A percentile compares a stretch with the other conserved stretches of the same genome.
Conservation (phyloP, 2,113 vertebrate species). For the Oncorhynchus tshawytscha region DNA sequence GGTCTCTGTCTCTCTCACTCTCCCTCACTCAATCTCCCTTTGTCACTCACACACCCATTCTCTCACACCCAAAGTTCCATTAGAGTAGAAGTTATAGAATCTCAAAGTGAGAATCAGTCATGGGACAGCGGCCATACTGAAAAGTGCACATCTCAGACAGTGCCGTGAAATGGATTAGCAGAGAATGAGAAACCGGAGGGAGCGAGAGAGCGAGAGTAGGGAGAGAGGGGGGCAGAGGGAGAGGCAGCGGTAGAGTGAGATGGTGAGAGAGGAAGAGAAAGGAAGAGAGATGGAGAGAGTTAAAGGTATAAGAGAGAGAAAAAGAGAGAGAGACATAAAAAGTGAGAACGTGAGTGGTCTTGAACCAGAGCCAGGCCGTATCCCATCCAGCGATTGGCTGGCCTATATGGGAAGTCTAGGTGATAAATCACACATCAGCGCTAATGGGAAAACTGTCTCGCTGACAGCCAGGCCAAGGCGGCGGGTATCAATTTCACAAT, state of each 20-base stretch:
- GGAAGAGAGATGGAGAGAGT: background rate
- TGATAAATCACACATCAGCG: constrained; percentile 21
- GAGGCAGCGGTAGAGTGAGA: too few relatives aligned
- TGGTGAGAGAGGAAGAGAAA: background rate
- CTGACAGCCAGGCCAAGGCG: constrained; percentile 20
- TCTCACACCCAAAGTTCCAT: background rate
- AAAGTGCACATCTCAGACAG: background rate
- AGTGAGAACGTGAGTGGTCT: constrained; percentile 1
- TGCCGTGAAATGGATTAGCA: background rate
- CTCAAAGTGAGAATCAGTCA: background rate
- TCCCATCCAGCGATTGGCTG: constrained; percentile 19
- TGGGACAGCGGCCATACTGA: background rate
- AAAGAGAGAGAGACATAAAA: background rate
- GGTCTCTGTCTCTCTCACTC: background rate
- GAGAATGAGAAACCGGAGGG: background rate
- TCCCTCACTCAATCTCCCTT: background rate
- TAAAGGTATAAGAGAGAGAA: background rate
- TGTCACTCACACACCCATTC: background rate
- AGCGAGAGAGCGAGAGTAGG: too few relatives aligned
- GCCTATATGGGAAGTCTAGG: constrained; percentile 19
- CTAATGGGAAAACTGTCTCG: constrained; percentile 6
- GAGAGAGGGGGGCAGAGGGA: background rate
- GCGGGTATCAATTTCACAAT: constrained; percentile 44
- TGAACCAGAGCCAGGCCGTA: constrained; percentile 1
- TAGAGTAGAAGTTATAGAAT: background rate